These are phyloP conservation scores for Dascyllus trimaculatus DNA, from an alignment of 2,113 vertebrate genomes.

Conservation along the genomic window DNA sequence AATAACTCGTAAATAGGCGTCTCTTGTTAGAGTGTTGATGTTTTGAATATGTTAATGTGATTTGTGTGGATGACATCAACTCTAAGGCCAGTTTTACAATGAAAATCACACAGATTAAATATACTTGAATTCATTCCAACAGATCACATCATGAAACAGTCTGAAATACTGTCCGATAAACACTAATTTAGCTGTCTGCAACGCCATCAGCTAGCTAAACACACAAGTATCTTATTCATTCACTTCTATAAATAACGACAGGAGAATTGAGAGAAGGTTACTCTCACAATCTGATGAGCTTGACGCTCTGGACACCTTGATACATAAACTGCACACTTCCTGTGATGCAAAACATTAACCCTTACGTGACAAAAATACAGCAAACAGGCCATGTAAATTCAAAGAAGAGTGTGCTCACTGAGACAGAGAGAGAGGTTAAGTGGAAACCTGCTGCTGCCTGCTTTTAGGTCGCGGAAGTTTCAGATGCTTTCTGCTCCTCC, in stretches of 20 bases:
- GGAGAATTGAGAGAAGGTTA: background rate
- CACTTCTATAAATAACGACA: background rate
- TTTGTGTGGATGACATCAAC: too few relatives aligned
- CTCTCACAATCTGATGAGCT: background rate
- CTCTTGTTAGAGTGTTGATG: too few relatives aligned
- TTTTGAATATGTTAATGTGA: too few relatives aligned
- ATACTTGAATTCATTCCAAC: too few relatives aligned
- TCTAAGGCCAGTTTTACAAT: too few relatives aligned
- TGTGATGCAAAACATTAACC: conserved; percentile 58
- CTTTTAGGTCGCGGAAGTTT: conserved; percentile 55
- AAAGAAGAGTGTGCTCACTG: conserved; percentile 13
- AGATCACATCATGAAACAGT: too few relatives aligned
- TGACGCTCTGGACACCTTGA: conserved; percentile 5
- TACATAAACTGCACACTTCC: conserved; percentile 51
- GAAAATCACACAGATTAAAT: too few relatives aligned
- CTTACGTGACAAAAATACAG: conserved; percentile 13
- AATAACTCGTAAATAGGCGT: background rate
- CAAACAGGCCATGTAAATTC: conserved; percentile 15
- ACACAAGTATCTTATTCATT: background rate
- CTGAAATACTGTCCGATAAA: background rate
- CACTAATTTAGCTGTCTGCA: background rate
- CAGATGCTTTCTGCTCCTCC: conserved; percentile 64
- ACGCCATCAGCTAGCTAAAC: background rate
- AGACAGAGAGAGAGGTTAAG: conserved; percentile 24
- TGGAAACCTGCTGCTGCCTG: conserved; percentile 51